Base-by-base conservation (phyloP, 2,888 invertebrate genomes). In the Papilio gigon region DNA sequence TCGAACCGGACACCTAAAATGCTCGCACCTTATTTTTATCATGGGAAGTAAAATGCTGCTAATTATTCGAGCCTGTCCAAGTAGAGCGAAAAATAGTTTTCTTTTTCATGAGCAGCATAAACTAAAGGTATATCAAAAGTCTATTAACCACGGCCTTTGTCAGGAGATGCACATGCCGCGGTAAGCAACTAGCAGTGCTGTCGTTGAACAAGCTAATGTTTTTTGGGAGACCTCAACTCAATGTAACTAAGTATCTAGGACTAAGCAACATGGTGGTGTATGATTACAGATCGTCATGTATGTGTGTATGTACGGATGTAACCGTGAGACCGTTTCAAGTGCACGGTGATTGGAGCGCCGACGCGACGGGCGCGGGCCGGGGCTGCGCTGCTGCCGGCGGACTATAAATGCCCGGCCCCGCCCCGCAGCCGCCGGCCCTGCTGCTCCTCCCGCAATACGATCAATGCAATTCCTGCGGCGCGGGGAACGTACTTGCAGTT, bases 351-450 rank as follows among this genome's bases (percentile, higher is more conserved):
- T 56, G 17, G 11, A 56, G 53, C 9, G 8, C 30, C 20, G 47
- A 47, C 47, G 47, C 22, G 53, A 9, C 27, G n/a, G 53, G 30
- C 14, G 37, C n/a, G 37, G 17, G 53, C 53, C 53, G 30, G 33
- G 63, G 63, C 47, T 33, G 47, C 30, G 33, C 33, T 47, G 20
- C 12, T 12, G 17, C n/a, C n/a, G 42, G 44, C 40, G 37, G 30
- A 20, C 62, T 63, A 63, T 63, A 33, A 63, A 63, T 63, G 58
- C 20, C 30, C 47, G 47, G 47, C 22, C 47, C n/a, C 53, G 53
- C 30, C 47, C 59, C 62, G n/a, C 14, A 20, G 35, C 37, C 44
- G 35, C 50, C 33, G n/a, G 44, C 40, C 44, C 2, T 47, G 35
- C 30, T 17, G 30, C 53, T 56, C 17, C 8, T 12, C 53, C 30